Conservation (phyloP, 2,888 invertebrate genomes). For the Amiota communis region DNA sequence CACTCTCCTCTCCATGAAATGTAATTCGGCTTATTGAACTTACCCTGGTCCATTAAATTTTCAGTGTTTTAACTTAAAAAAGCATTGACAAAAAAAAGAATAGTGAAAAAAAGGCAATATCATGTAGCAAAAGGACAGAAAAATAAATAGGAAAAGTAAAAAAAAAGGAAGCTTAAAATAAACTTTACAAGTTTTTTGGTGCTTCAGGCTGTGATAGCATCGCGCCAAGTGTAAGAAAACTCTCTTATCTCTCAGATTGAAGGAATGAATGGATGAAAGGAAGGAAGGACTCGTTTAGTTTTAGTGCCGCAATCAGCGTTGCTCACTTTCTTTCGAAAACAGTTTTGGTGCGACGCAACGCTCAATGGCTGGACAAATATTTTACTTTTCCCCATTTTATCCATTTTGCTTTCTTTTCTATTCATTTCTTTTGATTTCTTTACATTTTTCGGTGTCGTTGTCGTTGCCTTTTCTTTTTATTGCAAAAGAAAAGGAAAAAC, state of each 20-base stretch:
- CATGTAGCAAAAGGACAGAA: too few species aligned
- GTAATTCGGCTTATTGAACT: too few species aligned
- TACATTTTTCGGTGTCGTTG: constrained; percentile 2
- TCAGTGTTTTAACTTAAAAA: too few species aligned
- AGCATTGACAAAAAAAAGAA: too few species aligned
- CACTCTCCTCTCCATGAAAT: too few species aligned
- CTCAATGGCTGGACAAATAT: constrained; percentile 62
- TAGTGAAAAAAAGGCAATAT: too few species aligned
- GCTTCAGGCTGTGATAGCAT: background rate
- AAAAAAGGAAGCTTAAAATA: too few species aligned
- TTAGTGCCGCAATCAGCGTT: constrained; percentile 64
- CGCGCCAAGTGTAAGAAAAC: constrained; percentile 31
- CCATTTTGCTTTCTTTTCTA: constrained; percentile 11
- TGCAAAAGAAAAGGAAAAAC: too few species aligned
- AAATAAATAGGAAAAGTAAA: too few species aligned
- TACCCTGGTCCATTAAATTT: too few species aligned
- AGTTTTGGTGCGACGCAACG: background rate
- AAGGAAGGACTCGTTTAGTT: constrained; percentile 56
- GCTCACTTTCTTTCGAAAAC: constrained; percentile 50
- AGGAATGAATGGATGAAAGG: too few species aligned
- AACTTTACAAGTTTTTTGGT: too few species aligned
- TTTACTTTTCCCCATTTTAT: constrained; percentile 50
- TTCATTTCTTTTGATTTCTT: constrained; percentile 9
- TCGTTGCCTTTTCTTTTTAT: background rate
- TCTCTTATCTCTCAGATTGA: constrained; percentile 53